Evolutionary conservation across 2,797 vertebrate species (phyloP).

Genomic region (Micromesistius poutassou): DNA sequence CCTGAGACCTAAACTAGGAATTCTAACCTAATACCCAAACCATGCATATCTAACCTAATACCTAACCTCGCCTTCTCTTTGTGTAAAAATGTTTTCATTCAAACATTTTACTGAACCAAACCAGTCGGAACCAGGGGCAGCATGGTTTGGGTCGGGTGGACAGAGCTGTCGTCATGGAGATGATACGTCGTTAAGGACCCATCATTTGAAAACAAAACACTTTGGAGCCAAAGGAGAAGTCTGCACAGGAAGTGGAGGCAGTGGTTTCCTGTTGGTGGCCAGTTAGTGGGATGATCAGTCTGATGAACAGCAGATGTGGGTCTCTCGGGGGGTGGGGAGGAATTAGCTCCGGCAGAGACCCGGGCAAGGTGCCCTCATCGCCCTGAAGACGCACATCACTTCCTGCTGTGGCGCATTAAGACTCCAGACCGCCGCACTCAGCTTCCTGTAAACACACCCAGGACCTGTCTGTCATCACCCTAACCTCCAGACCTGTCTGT

Average conservation of each 20-base stretch:
- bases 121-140: background rate
- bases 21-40: background rate
- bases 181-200: background rate
- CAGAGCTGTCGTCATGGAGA: background rate
- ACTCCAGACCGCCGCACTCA: background rate
- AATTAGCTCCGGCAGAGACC: background rate
- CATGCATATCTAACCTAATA: background rate
- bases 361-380: too few relatives aligned
- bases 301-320: background rate
- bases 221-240: background rate
- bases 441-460: background rate
- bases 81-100: background rate
- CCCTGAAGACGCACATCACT: background rate
- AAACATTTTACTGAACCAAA: background rate
- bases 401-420: background rate
- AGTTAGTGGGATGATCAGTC: background rate
- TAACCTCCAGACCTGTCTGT: too few relatives aligned
- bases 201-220: background rate
- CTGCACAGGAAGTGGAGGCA: background rate
- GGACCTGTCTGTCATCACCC: background rate
- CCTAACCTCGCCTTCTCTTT: background rate
- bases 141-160: background rate
- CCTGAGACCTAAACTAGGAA: background rate
- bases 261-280: background rate
- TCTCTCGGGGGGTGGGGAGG: background rate